A percentile compares a stretch with the other conserved stretches of the same genome.
Evolutionary conservation across 2,888 invertebrate genomes (phyloP).

Genomic region (Monoplex corrugatus): DNA sequence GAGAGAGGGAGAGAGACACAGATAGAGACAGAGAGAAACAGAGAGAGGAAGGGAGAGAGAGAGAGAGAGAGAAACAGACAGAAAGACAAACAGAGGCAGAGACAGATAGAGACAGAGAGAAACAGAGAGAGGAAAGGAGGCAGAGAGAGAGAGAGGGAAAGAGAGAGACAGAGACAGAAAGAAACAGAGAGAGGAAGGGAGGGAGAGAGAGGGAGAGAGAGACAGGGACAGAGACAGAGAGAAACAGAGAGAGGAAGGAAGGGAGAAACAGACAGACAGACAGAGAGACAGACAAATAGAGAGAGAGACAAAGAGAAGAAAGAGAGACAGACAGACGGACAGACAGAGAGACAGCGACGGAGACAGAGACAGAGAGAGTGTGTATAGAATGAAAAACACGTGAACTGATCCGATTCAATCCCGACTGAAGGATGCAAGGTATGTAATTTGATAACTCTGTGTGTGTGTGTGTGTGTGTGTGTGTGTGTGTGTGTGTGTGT

Average conservation of each 20-base stretch:
- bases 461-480: too few species aligned
- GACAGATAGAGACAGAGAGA: background rate
- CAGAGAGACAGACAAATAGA: background rate
- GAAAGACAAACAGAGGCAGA: background rate
- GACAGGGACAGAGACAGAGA: too few species aligned
- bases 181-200: background rate
- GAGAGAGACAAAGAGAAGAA: background rate
- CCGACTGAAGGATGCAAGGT: too few species aligned
- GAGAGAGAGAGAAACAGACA: background rate
- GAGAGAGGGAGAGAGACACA: background rate
- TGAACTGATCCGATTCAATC: too few species aligned
- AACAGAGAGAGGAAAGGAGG: background rate
- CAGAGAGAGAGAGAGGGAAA: background rate
- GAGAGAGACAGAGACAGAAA: background rate
- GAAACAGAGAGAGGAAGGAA: background rate
- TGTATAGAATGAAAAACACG: too few species aligned
- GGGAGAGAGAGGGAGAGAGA: background rate
- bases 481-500: background rate
- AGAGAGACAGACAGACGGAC: background rate
- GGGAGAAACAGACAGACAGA: background rate
- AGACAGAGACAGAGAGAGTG: conserved; percentile 14
- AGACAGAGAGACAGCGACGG: too few species aligned
- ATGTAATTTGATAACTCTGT: too few species aligned
- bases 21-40: background rate
- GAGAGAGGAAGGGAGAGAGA: background rate